Conservation (phyloP, 2,888 invertebrate species). For the Sminthurinus aureus region DNA sequence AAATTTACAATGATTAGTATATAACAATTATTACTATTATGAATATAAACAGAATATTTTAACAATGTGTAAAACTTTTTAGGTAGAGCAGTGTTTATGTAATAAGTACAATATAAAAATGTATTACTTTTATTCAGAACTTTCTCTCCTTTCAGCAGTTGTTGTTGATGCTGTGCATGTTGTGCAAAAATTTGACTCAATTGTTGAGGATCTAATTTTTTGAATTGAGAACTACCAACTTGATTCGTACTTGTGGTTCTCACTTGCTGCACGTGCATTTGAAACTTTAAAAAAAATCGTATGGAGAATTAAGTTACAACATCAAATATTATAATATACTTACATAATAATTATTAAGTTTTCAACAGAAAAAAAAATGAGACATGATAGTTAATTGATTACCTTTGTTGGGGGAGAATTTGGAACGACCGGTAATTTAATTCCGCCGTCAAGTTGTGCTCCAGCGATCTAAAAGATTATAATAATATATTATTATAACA, state of each 20-base stretch:
- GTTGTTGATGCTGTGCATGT: constrained; percentile 57
- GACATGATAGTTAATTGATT: too few species aligned
- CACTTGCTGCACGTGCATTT: constrained; percentile 59
- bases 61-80: too few species aligned
- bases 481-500: background rate
- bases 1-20: background rate
- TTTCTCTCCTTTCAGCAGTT: constrained; percentile 48
- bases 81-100: too few species aligned
- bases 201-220: constrained; percentile 50
- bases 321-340: too few species aligned
- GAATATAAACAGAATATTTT: too few species aligned
- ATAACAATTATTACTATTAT: too few species aligned
- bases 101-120: background rate
- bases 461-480: background rate
- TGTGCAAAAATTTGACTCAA: constrained; percentile 57
- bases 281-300: too few species aligned
- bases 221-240: constrained; percentile 30
- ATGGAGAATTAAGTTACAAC: too few species aligned
- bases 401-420: constrained; percentile 38
- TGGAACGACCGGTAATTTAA: constrained; percentile 28
- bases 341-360: too few species aligned
- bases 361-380: too few species aligned
- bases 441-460: constrained; percentile 28
- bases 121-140: constrained; percentile 23
- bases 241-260: constrained; percentile 34